A percentile compares a stretch with the other conserved stretches of the same genome.
These are phyloP conservation scores for Chiloscyllium plagiosum DNA, from an alignment of 2,113 vertebrate species.

Conservation along the genomic window DNA sequence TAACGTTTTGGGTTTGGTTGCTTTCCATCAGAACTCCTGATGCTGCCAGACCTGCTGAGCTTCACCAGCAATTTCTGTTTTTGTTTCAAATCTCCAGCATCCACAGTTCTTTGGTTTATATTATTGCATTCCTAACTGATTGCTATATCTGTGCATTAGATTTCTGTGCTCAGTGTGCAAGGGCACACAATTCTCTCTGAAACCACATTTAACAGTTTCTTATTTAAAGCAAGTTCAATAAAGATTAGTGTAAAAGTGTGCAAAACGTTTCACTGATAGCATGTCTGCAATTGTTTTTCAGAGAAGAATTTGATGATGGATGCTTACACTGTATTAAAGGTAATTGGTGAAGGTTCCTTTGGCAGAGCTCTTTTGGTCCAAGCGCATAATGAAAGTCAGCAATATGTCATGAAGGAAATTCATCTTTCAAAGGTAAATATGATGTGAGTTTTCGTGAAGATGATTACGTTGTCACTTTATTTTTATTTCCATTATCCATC, in stretches of 20 bases:
- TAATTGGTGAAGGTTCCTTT: conserved; percentile 81
- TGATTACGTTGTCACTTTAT: background rate
- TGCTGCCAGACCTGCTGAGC: too few relatives aligned
- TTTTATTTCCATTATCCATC: background rate
- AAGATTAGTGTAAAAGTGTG: background rate
- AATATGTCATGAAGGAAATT: conserved; percentile 80
- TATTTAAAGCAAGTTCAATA: background rate
- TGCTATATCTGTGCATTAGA: background rate
- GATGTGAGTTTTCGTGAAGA: background rate
- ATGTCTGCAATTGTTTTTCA: background rate
- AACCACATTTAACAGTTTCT: background rate
- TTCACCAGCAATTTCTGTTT: too few relatives aligned
- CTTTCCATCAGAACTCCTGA: too few relatives aligned
- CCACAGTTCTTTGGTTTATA: too few relatives aligned
- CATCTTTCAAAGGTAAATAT: conserved; percentile 72
- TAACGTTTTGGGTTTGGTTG: too few relatives aligned
- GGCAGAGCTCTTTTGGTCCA: conserved; percentile 71
- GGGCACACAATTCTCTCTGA: background rate
- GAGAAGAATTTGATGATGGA: conserved; percentile 59
- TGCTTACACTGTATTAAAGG: conserved; percentile 57
- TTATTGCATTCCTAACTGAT: too few relatives aligned
- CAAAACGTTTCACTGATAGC: background rate
- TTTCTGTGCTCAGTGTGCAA: background rate
- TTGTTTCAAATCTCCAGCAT: too few relatives aligned
- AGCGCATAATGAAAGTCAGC: conserved; percentile 48